These are phyloP conservation scores for Camponotus fellah DNA, from an alignment of 2,888 invertebrate species.

Conservation along the genomic window DNA sequence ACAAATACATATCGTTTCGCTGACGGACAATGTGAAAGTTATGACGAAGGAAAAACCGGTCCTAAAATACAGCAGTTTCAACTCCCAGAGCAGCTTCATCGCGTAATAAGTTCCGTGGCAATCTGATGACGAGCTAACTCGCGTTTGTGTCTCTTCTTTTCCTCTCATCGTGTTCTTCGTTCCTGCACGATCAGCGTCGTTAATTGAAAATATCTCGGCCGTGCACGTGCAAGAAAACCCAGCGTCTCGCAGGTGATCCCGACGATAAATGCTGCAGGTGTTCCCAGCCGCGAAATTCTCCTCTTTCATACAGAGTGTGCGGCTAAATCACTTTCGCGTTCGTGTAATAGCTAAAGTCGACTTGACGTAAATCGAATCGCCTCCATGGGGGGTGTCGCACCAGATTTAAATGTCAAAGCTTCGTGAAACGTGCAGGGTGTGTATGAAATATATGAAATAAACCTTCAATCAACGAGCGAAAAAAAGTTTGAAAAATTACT, in stretches of 20 bases:
- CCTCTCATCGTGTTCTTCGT: slow-evolving; percentile 7
- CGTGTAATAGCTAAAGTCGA: slow-evolving; percentile 40
- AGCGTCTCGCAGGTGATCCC: slow-evolving; percentile 44
- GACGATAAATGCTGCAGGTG: slow-evolving; percentile 46
- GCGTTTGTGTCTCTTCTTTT: neutral
- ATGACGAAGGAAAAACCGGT: slow-evolving; percentile 49
- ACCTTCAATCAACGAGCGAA: slow-evolving; percentile 1
- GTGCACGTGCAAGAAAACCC: slow-evolving; percentile 45
- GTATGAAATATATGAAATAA: neutral
- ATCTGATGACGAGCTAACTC: slow-evolving; percentile 26
- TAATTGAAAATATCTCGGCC: slow-evolving; percentile 57
- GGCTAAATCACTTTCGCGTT: slow-evolving; percentile 50
- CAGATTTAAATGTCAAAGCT: slow-evolving; percentile 49
- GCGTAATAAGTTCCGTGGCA: slow-evolving; percentile 54
- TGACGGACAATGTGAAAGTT: slow-evolving; percentile 18
- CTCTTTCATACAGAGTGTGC: slow-evolving; percentile 20
- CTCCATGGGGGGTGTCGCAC: slow-evolving; percentile 17
- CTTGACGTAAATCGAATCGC: slow-evolving; percentile 45
- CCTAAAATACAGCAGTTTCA: slow-evolving; percentile 37
- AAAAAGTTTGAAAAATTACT: neutral
- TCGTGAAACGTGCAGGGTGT: neutral
- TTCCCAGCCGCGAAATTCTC: slow-evolving; percentile 37
- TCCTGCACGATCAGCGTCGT: slow-evolving; percentile 47
- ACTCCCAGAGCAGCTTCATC: slow-evolving; percentile 44
- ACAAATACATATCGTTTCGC: neutral